phyloP scores from a whole-genome alignment of 1,140 invertebrate genomes.

The Ruditapes philippinarum region DNA sequence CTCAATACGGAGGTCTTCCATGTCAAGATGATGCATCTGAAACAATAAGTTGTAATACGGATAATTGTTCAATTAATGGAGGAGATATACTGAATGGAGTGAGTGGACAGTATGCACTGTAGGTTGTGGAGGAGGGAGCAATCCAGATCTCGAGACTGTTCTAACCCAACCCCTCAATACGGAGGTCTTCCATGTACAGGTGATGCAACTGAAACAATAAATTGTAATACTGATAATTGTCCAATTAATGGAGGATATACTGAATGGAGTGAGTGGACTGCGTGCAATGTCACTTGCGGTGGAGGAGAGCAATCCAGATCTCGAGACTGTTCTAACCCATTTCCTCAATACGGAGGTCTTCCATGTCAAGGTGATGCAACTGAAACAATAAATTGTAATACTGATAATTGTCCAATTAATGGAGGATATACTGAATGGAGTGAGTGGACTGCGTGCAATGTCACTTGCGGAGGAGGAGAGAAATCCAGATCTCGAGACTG shows the following conservation, averaged over 20 bases:
- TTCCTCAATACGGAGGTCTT: not conserved
- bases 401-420: conserved; percentile 54
- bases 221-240: conserved; percentile 62
- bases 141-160: not conserved
- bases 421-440: conserved; percentile 65
- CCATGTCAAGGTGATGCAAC: not conserved
- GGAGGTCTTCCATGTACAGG: conserved; percentile 60
- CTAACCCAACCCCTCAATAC: not conserved
- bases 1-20: conserved; percentile 45
- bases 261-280: conserved; percentile 32
- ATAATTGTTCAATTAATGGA: conserved; percentile 44
- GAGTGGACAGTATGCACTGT: not conserved
- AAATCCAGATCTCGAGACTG: conserved; percentile 47
- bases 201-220: conserved; percentile 60
- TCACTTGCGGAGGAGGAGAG: conserved; percentile 67
- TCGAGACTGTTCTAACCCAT: conserved; percentile 2
- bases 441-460: conserved; percentile 24
- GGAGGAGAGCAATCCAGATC: not conserved
- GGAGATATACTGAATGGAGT: conserved; percentile 11
- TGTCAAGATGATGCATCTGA: conserved; percentile 68
- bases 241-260: conserved; percentile 46
- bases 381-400: conserved; percentile 50
- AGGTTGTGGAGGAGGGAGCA: not conserved
- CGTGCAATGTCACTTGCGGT: conserved; percentile 16
- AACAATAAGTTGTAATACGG: conserved; percentile 61